These are phyloP conservation scores for Mellilla xanthometata DNA, from an alignment of 2,888 invertebrate genomes.

Conservation along the genomic window DNA sequence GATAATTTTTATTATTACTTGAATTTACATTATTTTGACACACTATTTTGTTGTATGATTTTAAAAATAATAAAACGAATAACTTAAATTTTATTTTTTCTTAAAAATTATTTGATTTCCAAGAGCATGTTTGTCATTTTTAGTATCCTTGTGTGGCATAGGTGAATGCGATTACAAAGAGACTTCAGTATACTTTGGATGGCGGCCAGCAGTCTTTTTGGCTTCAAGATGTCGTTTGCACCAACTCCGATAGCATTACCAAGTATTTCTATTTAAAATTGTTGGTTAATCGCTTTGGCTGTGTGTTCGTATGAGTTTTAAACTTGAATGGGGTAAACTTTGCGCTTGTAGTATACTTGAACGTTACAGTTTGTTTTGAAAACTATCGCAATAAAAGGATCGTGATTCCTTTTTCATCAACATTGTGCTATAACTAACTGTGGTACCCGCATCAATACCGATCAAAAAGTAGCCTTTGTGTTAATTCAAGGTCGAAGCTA, in stretches of 20 bases:
- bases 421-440: no score
- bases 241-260: constrained; percentile 60
- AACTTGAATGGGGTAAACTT: constrained; percentile 21
- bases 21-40: no score
- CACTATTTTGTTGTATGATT: no score
- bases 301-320: constrained; percentile 27
- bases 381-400: no score
- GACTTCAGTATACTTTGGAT: constrained; percentile 69
- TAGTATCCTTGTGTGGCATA: constrained; percentile 43
- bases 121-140: constrained; percentile 6
- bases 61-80: no score
- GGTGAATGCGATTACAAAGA: constrained; percentile 46
- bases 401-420: no score
- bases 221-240: constrained; percentile 75
- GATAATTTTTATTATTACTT: no score
- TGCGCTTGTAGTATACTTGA: background rate
- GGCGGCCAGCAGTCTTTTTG: constrained; percentile 76
- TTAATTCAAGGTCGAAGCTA: no score
- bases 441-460: no score
- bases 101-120: background rate
- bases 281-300: constrained; percentile 42
- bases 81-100: no score
- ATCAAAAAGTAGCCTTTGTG: no score
- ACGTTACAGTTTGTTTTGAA: no score
- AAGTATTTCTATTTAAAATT: constrained; percentile 47